Evolutionary conservation across 2,888 invertebrate genomes (phyloP).

Genomic region (Brachynemurus nebulosus): DNA sequence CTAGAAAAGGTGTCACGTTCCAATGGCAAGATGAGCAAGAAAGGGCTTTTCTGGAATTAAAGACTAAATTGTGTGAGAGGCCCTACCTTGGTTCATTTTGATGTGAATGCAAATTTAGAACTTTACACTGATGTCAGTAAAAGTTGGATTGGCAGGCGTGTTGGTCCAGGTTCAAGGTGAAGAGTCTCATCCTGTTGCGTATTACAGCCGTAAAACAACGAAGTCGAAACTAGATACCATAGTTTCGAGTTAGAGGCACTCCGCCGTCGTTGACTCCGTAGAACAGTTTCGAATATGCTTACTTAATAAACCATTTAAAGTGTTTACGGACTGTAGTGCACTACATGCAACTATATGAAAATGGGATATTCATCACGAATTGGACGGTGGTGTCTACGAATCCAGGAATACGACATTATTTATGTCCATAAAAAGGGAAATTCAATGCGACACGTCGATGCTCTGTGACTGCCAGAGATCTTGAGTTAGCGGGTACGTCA

Average conservation of each 20-base stretch:
- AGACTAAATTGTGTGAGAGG: conserved; percentile 16
- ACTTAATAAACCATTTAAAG: conserved; percentile 20
- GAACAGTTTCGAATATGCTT: conserved; percentile 25
- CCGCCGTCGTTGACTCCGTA: conserved; percentile 23
- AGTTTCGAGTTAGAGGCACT: conserved; percentile 27
- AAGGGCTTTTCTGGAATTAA: conserved; percentile 19
- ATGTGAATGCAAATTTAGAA: conserved; percentile 19
- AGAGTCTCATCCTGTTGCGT: conserved; percentile 21
- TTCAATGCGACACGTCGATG: conserved; percentile 20
- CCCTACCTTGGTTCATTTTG: conserved; percentile 22
- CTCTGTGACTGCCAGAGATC: conserved; percentile 14
- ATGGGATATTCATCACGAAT: conserved; percentile 10
- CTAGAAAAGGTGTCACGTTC: conserved; percentile 19
- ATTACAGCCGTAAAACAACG: conserved; percentile 23
- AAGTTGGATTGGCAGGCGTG: conserved; percentile 22
- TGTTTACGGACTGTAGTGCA: conserved; percentile 24
- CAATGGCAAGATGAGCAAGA: conserved; percentile 17
- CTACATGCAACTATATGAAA: conserved; percentile 22
- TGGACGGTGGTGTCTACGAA: background rate
- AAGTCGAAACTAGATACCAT: conserved; percentile 24
- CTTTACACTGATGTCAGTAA: conserved; percentile 26
- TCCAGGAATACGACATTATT: background rate
- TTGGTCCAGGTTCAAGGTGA: conserved; percentile 20
- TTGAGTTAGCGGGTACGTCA: conserved; percentile 8
- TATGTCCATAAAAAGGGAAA: background rate